Conservation (phyloP, 2,797 vertebrate species). For the Lutjanus argentimaculatus region DNA sequence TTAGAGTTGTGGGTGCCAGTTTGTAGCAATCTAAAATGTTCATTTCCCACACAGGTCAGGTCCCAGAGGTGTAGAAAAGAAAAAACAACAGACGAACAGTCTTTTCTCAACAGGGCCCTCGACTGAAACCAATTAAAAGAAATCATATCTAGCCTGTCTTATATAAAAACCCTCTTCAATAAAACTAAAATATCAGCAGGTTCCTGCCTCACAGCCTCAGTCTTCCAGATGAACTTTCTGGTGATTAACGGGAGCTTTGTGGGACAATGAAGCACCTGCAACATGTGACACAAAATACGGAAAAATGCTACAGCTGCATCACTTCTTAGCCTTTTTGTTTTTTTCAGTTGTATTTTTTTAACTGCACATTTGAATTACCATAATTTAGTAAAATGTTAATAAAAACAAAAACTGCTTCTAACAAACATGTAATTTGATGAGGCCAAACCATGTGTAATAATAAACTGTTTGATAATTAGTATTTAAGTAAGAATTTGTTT, state of each 20-base stretch:
- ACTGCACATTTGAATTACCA: no score
- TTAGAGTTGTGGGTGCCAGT: not conserved
- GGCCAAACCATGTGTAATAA: not conserved
- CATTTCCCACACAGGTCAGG: not conserved
- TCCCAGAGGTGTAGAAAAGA: conserved; percentile 2
- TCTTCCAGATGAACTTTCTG: not conserved
- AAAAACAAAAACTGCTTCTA: not conserved
- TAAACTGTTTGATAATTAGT: not conserved
- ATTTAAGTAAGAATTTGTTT: not conserved
- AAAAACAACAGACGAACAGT: not conserved
- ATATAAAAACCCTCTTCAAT: not conserved
- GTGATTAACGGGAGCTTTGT: conserved; percentile 5
- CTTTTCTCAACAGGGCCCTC: not conserved
- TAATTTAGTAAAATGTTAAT: not conserved
- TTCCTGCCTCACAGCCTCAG: not conserved
- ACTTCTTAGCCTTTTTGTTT: not conserved
- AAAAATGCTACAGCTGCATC: not conserved
- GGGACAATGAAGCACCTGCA: not conserved
- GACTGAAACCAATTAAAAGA: conserved; percentile 15
- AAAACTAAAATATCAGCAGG: not conserved
- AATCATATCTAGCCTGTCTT: not conserved
- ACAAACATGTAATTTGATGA: not conserved
- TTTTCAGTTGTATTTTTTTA: not conserved
- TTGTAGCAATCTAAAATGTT: not conserved
- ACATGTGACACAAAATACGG: not conserved